Percentiles rank a stretch among this genome's conserved stretches.
Conservation (phyloP, 2,888 invertebrate genomes). For the Drosophila mayaguana region DNA sequence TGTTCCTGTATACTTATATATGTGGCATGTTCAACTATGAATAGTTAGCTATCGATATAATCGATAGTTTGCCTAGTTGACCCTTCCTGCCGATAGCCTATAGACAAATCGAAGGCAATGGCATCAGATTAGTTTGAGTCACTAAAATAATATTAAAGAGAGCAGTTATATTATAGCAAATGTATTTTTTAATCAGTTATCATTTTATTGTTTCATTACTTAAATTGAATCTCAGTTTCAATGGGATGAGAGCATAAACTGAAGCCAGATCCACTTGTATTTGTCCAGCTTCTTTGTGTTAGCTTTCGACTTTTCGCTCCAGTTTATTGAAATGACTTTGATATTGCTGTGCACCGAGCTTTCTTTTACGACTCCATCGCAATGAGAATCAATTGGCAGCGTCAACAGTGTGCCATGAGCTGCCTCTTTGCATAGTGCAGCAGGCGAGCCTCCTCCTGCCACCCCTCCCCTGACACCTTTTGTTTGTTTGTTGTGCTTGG, state of each 20-base stretch:
- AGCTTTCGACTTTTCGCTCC: not conserved
- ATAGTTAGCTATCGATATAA: too few relatives aligned
- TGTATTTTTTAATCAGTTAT: too few relatives aligned
- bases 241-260: not conserved
- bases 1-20: too few relatives aligned
- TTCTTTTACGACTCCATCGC: not conserved
- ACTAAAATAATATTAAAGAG: too few relatives aligned
- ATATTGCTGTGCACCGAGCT: not conserved
- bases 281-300: not conserved
- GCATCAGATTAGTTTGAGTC: too few relatives aligned
- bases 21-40: too few relatives aligned
- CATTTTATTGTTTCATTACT: not conserved
- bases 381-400: slow-evolving; percentile 63
- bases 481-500: slow-evolving; percentile 39
- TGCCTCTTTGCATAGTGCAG: slow-evolving; percentile 54
- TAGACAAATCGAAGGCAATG: too few relatives aligned
- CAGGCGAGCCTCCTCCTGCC: not conserved
- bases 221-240: not conserved
- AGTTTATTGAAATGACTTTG: slow-evolving; percentile 38
- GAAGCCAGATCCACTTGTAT: too few relatives aligned
- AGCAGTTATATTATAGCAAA: too few relatives aligned
- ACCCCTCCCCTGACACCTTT: slow-evolving; percentile 7
- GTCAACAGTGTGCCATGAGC: slow-evolving; percentile 49
- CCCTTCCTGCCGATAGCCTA: too few relatives aligned
- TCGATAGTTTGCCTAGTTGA: too few relatives aligned